These are phyloP conservation scores for Porites cylindrica DNA, from an alignment of 92 coral and sea anemone genomes.

Conservation along the genomic window DNA sequence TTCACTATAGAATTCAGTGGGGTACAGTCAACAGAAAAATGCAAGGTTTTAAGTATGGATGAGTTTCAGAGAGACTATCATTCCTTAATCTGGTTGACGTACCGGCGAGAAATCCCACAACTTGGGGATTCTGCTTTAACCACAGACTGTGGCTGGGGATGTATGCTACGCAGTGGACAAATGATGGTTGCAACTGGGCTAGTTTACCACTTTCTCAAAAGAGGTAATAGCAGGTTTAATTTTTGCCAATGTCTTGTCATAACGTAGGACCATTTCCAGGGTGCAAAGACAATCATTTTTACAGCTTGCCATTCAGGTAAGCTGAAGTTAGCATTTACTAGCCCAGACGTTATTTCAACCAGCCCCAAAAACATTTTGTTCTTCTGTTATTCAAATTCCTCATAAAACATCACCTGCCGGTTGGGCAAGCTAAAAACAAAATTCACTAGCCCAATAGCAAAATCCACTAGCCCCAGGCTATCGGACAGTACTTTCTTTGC, in stretches of 20 bases:
- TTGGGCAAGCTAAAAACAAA: too few species aligned
- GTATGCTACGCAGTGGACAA: conserved; percentile 99
- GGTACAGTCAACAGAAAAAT: conserved; percentile 57
- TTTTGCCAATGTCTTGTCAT: neutral
- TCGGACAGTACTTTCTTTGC: too few species aligned
- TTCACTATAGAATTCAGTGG: conserved; percentile 65
- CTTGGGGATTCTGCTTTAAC: conserved; percentile 87
- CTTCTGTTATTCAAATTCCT: too few species aligned
- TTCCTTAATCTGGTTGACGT: conserved; percentile 97
- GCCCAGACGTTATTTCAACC: too few species aligned
- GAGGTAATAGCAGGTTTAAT: conserved; percentile 55
- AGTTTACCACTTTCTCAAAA: conserved; percentile 87
- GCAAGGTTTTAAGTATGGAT: conserved; percentile 83
- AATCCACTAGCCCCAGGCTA: too few species aligned
- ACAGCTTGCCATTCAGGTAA: too few species aligned
- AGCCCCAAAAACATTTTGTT: too few species aligned
- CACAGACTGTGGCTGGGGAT: conserved; percentile 99
- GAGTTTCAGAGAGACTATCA: conserved; percentile 91
- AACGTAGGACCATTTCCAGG: neutral
- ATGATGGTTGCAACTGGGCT: conserved; percentile 99
- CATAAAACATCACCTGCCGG: too few species aligned
- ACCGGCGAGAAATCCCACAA: conserved; percentile 93
- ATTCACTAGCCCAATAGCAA: too few species aligned
- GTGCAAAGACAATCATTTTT: too few species aligned
- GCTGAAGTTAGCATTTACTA: too few species aligned